phyloP scores from a whole-genome alignment of 2,888 invertebrate species.

The Phaonia tiefii region DNA sequence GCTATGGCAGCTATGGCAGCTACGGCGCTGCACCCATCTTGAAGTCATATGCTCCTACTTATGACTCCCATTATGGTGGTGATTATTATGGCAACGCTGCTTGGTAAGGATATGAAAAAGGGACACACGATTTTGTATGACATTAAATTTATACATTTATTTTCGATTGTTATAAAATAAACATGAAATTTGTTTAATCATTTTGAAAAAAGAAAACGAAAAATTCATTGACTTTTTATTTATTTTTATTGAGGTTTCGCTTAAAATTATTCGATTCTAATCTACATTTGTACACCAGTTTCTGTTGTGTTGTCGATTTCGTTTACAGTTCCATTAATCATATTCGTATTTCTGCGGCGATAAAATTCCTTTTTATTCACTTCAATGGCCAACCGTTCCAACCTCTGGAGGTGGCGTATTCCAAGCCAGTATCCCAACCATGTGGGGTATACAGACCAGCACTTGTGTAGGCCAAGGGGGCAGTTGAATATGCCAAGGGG shows the following conservation, averaged over 20 bases:
- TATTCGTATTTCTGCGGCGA: constrained; percentile 2
- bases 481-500: constrained; percentile 51
- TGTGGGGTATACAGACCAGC: constrained; percentile 69
- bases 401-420: constrained; percentile 58
- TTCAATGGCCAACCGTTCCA: constrained; percentile 69
- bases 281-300: constrained; percentile 14
- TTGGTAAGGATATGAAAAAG: not conserved
- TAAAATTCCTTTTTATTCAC: constrained; percentile 10
- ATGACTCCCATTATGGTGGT: constrained; percentile 65
- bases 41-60: constrained; percentile 68
- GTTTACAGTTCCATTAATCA: not conserved
- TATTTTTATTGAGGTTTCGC: not conserved
- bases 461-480: constrained; percentile 68
- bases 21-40: constrained; percentile 25
- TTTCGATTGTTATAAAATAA: not conserved
- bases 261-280: not conserved
- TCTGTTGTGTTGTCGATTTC: no score
- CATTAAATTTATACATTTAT: constrained; percentile 65
- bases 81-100: not conserved
- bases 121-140: constrained; percentile 64
- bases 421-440: constrained; percentile 68
- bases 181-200: not conserved
- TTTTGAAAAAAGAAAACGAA: not conserved
- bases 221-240: not conserved
- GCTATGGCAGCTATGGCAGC: constrained; percentile 57